A percentile compares a stretch with the other conserved stretches of the same genome.
Evolutionary conservation across 2,888 invertebrate genomes (phyloP).

Genomic region (Noctuana brunneofusca): DNA sequence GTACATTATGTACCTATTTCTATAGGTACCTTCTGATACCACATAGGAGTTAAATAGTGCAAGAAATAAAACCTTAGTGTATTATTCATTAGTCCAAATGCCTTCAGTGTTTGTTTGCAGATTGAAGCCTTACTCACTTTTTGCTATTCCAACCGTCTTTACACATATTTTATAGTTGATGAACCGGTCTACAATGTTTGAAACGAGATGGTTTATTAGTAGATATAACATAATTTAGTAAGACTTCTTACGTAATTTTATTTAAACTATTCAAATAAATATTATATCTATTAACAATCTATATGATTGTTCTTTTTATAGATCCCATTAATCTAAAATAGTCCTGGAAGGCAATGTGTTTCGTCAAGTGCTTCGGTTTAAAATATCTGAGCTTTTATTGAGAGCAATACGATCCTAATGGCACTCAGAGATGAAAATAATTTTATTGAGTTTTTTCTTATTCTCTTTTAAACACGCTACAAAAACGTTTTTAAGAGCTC

Average conservation of each 20-base stretch:
- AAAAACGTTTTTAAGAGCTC: not conserved
- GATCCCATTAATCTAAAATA: constrained; percentile 30
- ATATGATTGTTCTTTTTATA: constrained; percentile 23
- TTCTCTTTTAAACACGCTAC: constrained; percentile 3
- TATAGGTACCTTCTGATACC: too few relatives aligned
- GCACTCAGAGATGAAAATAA: constrained; percentile 29
- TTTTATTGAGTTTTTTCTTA: constrained; percentile 24
- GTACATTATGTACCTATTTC: constrained; percentile 2
- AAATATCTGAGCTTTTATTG: constrained; percentile 20
- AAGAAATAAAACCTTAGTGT: constrained; percentile 9
- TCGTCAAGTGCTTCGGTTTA: constrained; percentile 28
- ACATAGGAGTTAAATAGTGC: constrained; percentile 1
- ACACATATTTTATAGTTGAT: constrained; percentile 1
- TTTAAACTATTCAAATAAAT: constrained; percentile 5
- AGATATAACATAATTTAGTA: too few relatives aligned
- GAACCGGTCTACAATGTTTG: not conserved
- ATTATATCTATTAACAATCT: not conserved
- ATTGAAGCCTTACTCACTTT: not conserved
- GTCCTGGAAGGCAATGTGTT: constrained; percentile 24
- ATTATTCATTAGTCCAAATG: constrained; percentile 9
- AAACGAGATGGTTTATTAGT: too few relatives aligned
- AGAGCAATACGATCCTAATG: constrained; percentile 25
- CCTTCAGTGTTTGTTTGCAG: constrained; percentile 12
- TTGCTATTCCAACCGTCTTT: not conserved
- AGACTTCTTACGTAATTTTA: constrained; percentile 5